phyloP scores from a whole-genome alignment of 1,140 invertebrate genomes.

The Aphaenogaster floridana region DNA sequence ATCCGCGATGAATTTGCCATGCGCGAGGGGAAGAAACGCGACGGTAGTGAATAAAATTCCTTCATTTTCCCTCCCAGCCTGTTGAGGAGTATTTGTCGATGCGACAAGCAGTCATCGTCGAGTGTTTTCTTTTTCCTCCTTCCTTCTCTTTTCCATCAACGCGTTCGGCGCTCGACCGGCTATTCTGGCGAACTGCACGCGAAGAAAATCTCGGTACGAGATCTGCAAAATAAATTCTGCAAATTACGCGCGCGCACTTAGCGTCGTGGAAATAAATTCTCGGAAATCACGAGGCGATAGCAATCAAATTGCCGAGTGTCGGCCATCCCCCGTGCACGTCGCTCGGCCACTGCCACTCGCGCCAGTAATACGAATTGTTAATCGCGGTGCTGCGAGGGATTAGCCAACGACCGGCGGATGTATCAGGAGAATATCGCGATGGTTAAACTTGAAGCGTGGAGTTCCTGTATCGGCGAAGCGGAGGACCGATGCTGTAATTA shows the following conservation, averaged over 20 bases:
- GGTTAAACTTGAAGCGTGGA: neutral
- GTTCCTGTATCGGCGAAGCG: conserved; percentile 10
- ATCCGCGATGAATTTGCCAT: neutral
- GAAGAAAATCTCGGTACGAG: conserved; percentile 46
- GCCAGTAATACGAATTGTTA: conserved; percentile 52
- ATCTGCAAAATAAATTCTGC: conserved; percentile 53
- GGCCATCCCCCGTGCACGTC: neutral
- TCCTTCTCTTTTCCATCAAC: neutral
- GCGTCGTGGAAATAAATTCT: conserved; percentile 45
- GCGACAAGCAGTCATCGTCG: conserved; percentile 34
- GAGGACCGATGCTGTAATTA: conserved; percentile 46
- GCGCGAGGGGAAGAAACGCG: neutral
- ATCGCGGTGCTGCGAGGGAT: conserved; percentile 6
- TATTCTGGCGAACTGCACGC: conserved; percentile 12
- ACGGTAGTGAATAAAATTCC: conserved; percentile 32
- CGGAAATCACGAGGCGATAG: conserved; percentile 47
- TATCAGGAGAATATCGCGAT: conserved; percentile 19
- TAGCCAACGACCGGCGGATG: neutral
- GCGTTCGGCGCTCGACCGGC: neutral
- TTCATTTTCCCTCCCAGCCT: neutral
- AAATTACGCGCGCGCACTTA: conserved; percentile 51
- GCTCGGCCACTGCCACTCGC: neutral
- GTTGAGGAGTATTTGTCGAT: conserved; percentile 26
- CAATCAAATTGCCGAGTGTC: conserved; percentile 55
- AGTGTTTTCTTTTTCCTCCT: neutral